Evolutionary conservation across 2,797 vertebrate species (phyloP).

Genomic region (Ispidina picta): DNA sequence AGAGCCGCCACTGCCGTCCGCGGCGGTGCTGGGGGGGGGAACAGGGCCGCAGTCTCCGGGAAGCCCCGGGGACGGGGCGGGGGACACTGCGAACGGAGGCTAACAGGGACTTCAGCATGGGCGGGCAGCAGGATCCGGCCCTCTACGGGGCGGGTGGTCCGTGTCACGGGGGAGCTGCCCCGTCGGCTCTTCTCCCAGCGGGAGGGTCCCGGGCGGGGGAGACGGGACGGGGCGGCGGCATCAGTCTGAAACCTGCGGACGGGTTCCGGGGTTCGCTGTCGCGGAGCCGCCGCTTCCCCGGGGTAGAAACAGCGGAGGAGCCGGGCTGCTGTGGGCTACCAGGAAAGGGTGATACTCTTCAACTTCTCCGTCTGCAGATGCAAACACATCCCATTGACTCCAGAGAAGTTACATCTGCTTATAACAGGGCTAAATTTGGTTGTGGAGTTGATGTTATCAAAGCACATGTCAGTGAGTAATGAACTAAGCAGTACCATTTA

Average conservation of each 20-base stretch:
- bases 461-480: conserved; percentile 61
- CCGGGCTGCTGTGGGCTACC: neutral
- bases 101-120: neutral
- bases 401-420: conserved; percentile 53
- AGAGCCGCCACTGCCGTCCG: neutral
- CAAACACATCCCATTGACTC: conserved; percentile 35
- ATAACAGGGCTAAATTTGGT: conserved; percentile 67
- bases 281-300: neutral
- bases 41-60: neutral
- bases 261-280: neutral
- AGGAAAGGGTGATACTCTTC: conserved; percentile 27
- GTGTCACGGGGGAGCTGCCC: neutral
- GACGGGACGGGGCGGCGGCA: neutral
- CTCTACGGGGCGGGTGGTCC: neutral
- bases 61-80: neutral
- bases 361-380: conserved; percentile 58
- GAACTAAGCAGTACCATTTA: conserved; percentile 40
- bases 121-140: neutral
- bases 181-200: too few species aligned
- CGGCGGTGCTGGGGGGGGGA: neutral
- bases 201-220: neutral
- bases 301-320: neutral
- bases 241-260: neutral
- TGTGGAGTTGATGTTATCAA: conserved; percentile 57
- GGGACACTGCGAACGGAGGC: neutral